These are phyloP conservation scores for Bugulina stolonifera DNA, from an alignment of 2,888 invertebrate species.

Conservation along the genomic window DNA sequence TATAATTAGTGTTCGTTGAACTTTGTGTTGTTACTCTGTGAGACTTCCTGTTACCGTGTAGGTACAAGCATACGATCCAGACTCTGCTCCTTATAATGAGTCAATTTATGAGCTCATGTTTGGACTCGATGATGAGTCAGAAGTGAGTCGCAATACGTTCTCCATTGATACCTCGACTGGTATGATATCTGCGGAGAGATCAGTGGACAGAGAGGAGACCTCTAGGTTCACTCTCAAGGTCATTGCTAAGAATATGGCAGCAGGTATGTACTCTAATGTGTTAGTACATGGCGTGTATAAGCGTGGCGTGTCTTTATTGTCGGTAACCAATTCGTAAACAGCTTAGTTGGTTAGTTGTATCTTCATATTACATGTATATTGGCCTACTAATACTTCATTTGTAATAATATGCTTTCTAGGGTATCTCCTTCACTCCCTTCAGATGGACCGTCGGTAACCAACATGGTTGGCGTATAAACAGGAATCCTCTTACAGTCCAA, in stretches of 20 bases:
- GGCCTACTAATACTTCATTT: too few species aligned
- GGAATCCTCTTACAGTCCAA: too few species aligned
- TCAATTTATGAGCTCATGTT: slow-evolving; percentile 66
- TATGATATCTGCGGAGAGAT: slow-evolving; percentile 47
- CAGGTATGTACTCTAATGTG: slow-evolving; percentile 26
- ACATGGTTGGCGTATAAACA: too few species aligned
- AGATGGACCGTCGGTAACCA: too few species aligned
- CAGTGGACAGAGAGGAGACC: slow-evolving; percentile 4
- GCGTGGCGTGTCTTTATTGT: too few species aligned
- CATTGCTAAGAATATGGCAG: neutral
- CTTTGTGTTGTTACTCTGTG: too few species aligned
- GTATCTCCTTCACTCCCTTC: too few species aligned
- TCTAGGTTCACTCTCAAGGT: slow-evolving; percentile 13
- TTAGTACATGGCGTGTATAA: neutral
- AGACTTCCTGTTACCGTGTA: too few species aligned
- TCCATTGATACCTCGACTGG: slow-evolving; percentile 72
- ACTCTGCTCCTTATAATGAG: slow-evolving; percentile 82
- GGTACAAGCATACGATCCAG: slow-evolving; percentile 82
- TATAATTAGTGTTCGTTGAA: too few species aligned
- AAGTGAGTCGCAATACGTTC: slow-evolving; percentile 55
- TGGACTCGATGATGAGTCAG: slow-evolving; percentile 8
- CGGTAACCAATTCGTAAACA: neutral
- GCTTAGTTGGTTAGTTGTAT: neutral
- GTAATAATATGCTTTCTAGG: too few species aligned
- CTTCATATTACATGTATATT: too few species aligned